Evolutionary conservation across 2,888 invertebrate genomes (phyloP), one percentile per base, ranked within the genome.

Genomic region (Acholoe squamosa): DNA sequence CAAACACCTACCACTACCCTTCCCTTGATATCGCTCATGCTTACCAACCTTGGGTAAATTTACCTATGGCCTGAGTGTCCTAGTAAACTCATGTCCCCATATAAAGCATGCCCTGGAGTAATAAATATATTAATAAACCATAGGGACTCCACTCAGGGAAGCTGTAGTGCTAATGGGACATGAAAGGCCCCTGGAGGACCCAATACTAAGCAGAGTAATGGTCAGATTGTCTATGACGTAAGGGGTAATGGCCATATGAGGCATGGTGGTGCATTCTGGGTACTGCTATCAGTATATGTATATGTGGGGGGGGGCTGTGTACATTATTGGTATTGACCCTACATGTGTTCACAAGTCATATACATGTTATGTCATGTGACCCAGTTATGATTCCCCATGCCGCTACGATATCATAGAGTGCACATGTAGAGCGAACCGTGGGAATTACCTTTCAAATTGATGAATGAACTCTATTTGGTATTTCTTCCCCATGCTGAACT

Each of bases 141-240:
- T 3, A 19, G 22, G 22, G 19, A n/a, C n/a, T 3, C 61, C 61
- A 61, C 61, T 61, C 61, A 61, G 19, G 61, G 61, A 14, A 19
- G 61, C 54, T n/a, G 19, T 19, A 1, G 3, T 61, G n/a, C 14
- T 61, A 61, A 61, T 61, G 61, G 1, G 61, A 61, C 61, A 7
- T 61, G 22, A 61, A 61, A 61, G 61, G 43, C 61, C 61, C 22
- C 61, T 19, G 61, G 61, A 61, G 61, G 61, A 61, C 61, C 61
- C 22, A n/a, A n/a, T 19, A n/a, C 5, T 61, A 0, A 61, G 61
- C 22, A n/a, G 61, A 61, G 61, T 61, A 61, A 61, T 61, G 5
- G 19, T 3, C 22, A n/a, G 61, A 61, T 61, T 61, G 61, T n/a
- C 61, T n/a, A 19, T 61, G 61, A 61, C 61, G 61, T 61, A 61